phyloP scores from a whole-genome alignment of 2,888 invertebrate genomes.

The Pycnomerus fuliginosus region DNA sequence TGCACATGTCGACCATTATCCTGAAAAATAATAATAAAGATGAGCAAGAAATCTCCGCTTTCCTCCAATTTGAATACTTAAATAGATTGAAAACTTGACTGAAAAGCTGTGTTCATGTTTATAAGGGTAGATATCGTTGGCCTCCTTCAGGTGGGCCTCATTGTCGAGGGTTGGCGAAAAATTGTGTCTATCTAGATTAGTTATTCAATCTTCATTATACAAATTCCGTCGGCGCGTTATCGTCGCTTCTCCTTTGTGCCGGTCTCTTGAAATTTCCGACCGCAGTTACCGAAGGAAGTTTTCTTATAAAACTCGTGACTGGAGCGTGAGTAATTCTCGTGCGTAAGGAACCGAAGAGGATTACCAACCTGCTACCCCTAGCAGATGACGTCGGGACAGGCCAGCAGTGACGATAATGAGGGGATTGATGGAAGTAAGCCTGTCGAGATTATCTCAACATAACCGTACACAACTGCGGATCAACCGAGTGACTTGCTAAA shows the following conservation, averaged over 20 bases:
- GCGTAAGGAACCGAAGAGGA: slow-evolving; percentile 9
- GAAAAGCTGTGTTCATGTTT: too few species aligned
- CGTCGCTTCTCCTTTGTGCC: slow-evolving; percentile 20
- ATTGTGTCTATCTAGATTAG: too few species aligned
- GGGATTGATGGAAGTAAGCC: slow-evolving; percentile 23
- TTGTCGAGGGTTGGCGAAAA: too few species aligned
- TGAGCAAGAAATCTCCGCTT: too few species aligned
- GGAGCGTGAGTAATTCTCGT: slow-evolving; percentile 14
- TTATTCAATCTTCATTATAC: slow-evolving; percentile 26
- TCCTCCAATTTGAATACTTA: too few species aligned
- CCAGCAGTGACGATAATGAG: slow-evolving; percentile 13
- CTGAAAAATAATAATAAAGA: too few species aligned
- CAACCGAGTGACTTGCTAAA: slow-evolving; percentile 34
- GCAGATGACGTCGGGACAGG: slow-evolving; percentile 15
- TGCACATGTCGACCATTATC: too few species aligned
- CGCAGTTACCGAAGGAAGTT: slow-evolving; percentile 19
- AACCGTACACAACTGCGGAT: slow-evolving; percentile 21
- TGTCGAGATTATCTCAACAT: slow-evolving; percentile 12
- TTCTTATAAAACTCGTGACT: slow-evolving; percentile 23
- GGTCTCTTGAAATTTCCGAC: slow-evolving; percentile 14
- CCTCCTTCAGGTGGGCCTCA: too few species aligned
- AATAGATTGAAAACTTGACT: too few species aligned
- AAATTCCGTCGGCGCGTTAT: slow-evolving; percentile 21
- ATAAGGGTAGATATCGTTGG: too few species aligned
- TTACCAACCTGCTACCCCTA: slow-evolving; percentile 11